Evolutionary conservation across 2,113 vertebrate species (phyloP).

Genomic region (Holacanthus passer): DNA sequence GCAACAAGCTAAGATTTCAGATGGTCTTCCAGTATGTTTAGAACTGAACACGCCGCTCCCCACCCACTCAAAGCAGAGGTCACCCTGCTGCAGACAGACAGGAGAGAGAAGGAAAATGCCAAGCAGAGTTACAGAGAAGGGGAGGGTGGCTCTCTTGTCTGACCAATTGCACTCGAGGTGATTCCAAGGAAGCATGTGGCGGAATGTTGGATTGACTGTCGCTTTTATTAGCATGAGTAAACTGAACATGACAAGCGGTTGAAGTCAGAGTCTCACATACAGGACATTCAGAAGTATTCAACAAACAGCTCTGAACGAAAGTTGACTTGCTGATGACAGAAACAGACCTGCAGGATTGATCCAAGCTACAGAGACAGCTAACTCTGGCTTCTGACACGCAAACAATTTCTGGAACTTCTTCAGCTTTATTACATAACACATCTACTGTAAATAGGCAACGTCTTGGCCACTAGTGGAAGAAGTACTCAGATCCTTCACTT

Average conservation of each 20-base stretch:
- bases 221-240: slow-evolving; percentile 13
- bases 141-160: neutral
- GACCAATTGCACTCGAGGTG: slow-evolving; percentile 20
- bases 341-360: slow-evolving; percentile 42
- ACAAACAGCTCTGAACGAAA: slow-evolving; percentile 20
- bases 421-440: neutral
- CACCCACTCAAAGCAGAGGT: slow-evolving; percentile 72
- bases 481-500: neutral
- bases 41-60: slow-evolving; percentile 59
- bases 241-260: slow-evolving; percentile 24
- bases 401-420: slow-evolving; percentile 34
- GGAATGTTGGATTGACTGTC: neutral
- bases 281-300: slow-evolving; percentile 11
- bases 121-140: slow-evolving; percentile 34
- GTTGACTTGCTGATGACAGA: slow-evolving; percentile 54
- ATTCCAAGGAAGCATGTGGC: neutral
- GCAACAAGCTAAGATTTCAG: slow-evolving; percentile 66
- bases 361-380: slow-evolving; percentile 4
- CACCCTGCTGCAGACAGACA: slow-evolving; percentile 55
- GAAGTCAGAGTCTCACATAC: slow-evolving; percentile 31
- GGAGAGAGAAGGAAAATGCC: slow-evolving; percentile 28
- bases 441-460: slow-evolving; percentile 7
- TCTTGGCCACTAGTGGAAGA: neutral
- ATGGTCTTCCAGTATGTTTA: slow-evolving; percentile 69
- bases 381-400: slow-evolving; percentile 2